Evolutionary conservation across 2,797 vertebrate species (phyloP).

Genomic region (Sphaeramia orbicularis): DNA sequence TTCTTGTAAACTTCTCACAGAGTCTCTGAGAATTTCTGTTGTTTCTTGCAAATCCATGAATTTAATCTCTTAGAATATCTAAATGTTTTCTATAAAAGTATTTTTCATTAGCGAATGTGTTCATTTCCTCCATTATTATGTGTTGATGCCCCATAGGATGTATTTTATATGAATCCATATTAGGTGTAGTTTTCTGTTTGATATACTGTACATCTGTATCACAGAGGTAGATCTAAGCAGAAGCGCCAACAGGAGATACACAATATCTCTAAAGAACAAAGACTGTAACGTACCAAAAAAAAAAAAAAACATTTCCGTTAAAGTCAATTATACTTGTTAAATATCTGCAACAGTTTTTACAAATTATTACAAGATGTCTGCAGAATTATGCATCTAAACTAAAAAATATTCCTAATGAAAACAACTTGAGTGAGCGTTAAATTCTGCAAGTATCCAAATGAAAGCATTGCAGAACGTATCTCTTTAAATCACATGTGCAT

Average conservation of each 20-base stretch:
- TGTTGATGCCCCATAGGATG: neutral
- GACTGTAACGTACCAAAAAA: neutral
- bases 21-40: no score
- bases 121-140: no score
- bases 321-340: neutral
- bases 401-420: neutral
- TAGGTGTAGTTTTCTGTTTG: neutral
- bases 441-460: neutral
- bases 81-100: no score
- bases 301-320: neutral
- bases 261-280: conserved; percentile 14
- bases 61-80: no score
- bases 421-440: neutral
- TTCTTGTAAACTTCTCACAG: no score
- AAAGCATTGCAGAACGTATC: no score
- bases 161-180: neutral
- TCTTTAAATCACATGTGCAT: neutral
- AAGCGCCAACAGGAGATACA: conserved; percentile 4
- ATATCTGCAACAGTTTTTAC: neutral
- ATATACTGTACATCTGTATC: conserved; percentile 13
- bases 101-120: no score
- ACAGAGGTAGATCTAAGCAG: conserved; percentile 58
- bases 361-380: neutral
- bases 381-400: neutral
- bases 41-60: no score